phyloP scores from a whole-genome alignment of 2,888 invertebrate genomes.

The Globia sparganii region DNA sequence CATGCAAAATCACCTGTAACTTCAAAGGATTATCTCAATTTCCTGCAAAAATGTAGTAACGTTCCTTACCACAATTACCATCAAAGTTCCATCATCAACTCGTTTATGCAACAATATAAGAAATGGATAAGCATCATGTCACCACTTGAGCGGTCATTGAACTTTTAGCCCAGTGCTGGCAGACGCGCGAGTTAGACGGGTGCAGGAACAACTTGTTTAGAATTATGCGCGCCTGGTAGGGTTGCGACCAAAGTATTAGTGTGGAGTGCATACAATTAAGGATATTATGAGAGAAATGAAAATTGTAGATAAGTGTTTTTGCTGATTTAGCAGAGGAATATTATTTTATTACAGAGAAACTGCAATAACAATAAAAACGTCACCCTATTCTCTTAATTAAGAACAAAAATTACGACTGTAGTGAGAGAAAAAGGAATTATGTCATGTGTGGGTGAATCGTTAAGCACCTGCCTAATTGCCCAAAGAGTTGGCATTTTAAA shows the following conservation, averaged over 20 bases:
- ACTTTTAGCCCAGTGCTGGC: slow-evolving; percentile 80
- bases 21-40: neutral
- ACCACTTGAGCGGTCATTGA: slow-evolving; percentile 74
- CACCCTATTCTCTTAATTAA: neutral
- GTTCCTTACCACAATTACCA: slow-evolving; percentile 28
- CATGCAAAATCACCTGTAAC: neutral
- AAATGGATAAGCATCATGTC: slow-evolving; percentile 72
- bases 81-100: slow-evolving; percentile 42
- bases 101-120: slow-evolving; percentile 63
- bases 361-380: neutral
- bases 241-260: slow-evolving; percentile 61
- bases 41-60: slow-evolving; percentile 15
- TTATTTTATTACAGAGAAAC: neutral
- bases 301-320: neutral
- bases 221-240: slow-evolving; percentile 77
- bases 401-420: neutral
- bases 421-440: neutral
- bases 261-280: slow-evolving; percentile 49
- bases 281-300: slow-evolving; percentile 24
- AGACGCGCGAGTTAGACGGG: slow-evolving; percentile 70
- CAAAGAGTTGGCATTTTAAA: slow-evolving; percentile 28
- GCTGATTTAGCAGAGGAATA: neutral
- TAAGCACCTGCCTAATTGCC: slow-evolving; percentile 31
- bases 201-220: slow-evolving; percentile 75
- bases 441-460: slow-evolving; percentile 3